phyloP scores from a whole-genome alignment of 2,113 vertebrate species.

The human region DNA sequence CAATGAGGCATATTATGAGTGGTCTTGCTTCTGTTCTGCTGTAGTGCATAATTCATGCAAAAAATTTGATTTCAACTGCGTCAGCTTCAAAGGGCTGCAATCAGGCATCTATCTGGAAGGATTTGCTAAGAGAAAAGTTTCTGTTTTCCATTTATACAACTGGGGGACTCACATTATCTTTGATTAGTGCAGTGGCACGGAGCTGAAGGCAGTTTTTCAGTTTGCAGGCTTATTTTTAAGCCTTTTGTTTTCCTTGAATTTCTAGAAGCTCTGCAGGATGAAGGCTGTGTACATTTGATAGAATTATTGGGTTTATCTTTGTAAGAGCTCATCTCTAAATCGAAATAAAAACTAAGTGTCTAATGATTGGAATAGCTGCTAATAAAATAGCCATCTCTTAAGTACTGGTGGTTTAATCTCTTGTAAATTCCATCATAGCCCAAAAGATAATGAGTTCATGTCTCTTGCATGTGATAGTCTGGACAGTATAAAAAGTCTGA shows the following conservation, averaged over 20 bases:
- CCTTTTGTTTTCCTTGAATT: constrained; percentile 50
- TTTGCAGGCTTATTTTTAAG: constrained; percentile 35
- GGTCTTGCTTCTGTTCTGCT: constrained; percentile 58
- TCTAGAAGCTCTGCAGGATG: neutral
- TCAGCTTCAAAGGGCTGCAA: constrained; percentile 65
- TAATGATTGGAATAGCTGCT: constrained; percentile 16
- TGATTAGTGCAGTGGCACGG: constrained; percentile 56
- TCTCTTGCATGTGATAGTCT: neutral
- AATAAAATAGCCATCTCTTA: neutral
- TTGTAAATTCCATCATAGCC: neutral
- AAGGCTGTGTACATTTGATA: constrained; percentile 26
- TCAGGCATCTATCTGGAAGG: constrained; percentile 58
- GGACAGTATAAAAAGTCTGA: neutral
- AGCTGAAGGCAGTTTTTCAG: constrained; percentile 33
- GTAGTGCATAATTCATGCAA: constrained; percentile 62
- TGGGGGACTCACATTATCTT: constrained; percentile 46
- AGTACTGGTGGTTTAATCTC: neutral
- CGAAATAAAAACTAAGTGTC: constrained; percentile 20
- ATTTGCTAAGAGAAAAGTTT: constrained; percentile 57
- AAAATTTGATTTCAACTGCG: constrained; percentile 60
- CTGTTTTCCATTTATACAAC: constrained; percentile 64
- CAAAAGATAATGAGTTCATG: neutral
- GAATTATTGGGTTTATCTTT: constrained; percentile 55
- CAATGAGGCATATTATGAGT: constrained; percentile 49
- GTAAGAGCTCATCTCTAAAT: constrained; percentile 35